Base-by-base conservation (phyloP, 2,797 vertebrate species). In the Rhinogobio ventralis region DNA sequence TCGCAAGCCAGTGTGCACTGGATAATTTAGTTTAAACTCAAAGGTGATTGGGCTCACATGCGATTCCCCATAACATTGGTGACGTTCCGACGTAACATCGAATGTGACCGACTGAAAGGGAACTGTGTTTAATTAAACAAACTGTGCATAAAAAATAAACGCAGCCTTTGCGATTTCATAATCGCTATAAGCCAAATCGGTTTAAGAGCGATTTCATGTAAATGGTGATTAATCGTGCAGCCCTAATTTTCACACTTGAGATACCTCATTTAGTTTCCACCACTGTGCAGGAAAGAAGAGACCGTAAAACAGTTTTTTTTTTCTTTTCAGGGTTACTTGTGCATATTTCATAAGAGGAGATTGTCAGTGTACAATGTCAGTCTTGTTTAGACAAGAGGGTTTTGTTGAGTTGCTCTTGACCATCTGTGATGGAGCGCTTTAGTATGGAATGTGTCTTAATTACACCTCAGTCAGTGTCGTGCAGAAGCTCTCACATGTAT, bases 381-480 rank as follows among this genome's bases (percentile, higher is more conserved):
- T 85, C 36, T 62, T 42, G 64, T 77, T 68, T 33, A 62, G 55
- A 53, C 46, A 55, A 57, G 84, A 76, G 78, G 14, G 60, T 30
- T 67, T 42, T 55, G 33, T 66, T 68, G 55, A 74, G 45, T 20
- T 75, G 57, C 42, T 68, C 6, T 67, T 67, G 83, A 73, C 73
- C 60, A 60, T 74, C 81, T 77, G 79, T 80, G 17, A 45, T 49
- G 62, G 39, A 53, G 28, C 2, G 15, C 28, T 86, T 75, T 69
- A 78, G 67, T 46, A 66, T 33, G 75, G 85, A 87, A 88, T 86
- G 83, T 68, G n/a, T 83, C 28, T 80, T 88, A 87, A 88, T 82
- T 82, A 85, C 69, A 86, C 57, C 57, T 42, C 76, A 66, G 25
- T 64, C 72, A 64, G 76, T 62, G 25, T 57, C 28, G 25, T 72